phyloP scores from a whole-genome alignment of 2,113 vertebrate genomes.

The Serinus canaria region DNA sequence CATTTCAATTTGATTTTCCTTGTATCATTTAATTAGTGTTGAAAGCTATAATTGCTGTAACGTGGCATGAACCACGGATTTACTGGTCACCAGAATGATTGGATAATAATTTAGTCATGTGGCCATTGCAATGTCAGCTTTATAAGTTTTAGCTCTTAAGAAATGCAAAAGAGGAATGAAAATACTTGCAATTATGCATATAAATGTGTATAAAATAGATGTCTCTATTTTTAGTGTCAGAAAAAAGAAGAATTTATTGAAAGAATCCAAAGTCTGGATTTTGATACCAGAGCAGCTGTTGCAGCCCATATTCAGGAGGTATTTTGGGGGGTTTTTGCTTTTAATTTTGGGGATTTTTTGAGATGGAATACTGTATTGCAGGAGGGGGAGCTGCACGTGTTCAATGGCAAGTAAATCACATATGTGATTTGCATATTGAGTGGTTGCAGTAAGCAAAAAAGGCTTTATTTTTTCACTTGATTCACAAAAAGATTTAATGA shows the following conservation, averaged over 20 bases:
- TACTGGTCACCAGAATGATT: neutral
- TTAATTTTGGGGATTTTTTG: neutral
- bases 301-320: constrained; percentile 99
- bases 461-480: neutral
- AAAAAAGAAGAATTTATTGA: constrained; percentile 98
- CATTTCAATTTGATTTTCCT: neutral
- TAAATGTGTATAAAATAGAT: neutral
- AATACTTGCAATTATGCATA: neutral
- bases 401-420: neutral
- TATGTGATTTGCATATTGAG: neutral
- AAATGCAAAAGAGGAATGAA: neutral
- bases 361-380: neutral
- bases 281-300: constrained; percentile 95
- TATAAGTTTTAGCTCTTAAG: neutral
- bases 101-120: neutral
- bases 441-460: neutral
- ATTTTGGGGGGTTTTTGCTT: neutral
- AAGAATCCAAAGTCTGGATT: constrained; percentile 93
- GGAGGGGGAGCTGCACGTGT: neutral
- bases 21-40: neutral
- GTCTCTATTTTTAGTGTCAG: constrained; percentile 85
- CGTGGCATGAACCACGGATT: neutral
- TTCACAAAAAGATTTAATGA: neutral
- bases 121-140: neutral
- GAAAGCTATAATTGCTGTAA: neutral